phyloP scores from a whole-genome alignment of 2,888 invertebrate genomes.

The Artemia sinica region DNA sequence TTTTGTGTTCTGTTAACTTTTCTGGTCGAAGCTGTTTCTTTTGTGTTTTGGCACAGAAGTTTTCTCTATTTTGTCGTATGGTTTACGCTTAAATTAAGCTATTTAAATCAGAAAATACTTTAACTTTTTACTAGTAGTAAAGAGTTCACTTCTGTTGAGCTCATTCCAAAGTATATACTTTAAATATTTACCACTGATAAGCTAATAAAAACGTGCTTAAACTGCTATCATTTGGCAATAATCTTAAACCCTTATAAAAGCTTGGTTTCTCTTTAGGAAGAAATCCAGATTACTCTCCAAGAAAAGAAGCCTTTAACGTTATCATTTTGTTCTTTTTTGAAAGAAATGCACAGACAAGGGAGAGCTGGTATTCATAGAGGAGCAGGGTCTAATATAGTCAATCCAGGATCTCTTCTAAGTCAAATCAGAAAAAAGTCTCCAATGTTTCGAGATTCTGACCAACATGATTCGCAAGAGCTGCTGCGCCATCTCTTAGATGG shows the following conservation, averaged over 20 bases:
- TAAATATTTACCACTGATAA: too few relatives aligned
- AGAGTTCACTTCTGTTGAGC: too few relatives aligned
- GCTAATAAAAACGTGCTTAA: neutral
- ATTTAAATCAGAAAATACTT: too few relatives aligned
- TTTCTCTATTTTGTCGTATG: too few relatives aligned
- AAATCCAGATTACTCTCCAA: conserved; percentile 30
- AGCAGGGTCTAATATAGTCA: conserved; percentile 19
- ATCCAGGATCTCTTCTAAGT: conserved; percentile 21
- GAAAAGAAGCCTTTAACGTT: conserved; percentile 32
- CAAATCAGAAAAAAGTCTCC: conserved; percentile 35
- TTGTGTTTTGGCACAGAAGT: too few relatives aligned
- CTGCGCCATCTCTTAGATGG: conserved; percentile 74
- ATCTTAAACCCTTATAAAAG: too few relatives aligned
- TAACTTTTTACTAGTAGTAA: too few relatives aligned
- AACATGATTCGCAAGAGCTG: conserved; percentile 92
- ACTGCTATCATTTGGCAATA: neutral
- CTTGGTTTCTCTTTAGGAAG: conserved; percentile 27
- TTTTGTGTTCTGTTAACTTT: too few relatives aligned
- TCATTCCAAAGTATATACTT: too few relatives aligned
- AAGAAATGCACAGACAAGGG: conserved; percentile 31
- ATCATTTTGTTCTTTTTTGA: conserved; percentile 31
- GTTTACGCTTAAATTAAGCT: too few relatives aligned
- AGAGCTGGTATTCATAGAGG: conserved; percentile 27
- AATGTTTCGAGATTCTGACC: conserved; percentile 79
- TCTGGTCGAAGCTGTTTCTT: too few relatives aligned